Percentiles rank a stretch among this genome's conserved stretches.
Evolutionary conservation across 1,140 invertebrate genomes (phyloP).

Genomic region (Trichogramma pretiosum): DNA sequence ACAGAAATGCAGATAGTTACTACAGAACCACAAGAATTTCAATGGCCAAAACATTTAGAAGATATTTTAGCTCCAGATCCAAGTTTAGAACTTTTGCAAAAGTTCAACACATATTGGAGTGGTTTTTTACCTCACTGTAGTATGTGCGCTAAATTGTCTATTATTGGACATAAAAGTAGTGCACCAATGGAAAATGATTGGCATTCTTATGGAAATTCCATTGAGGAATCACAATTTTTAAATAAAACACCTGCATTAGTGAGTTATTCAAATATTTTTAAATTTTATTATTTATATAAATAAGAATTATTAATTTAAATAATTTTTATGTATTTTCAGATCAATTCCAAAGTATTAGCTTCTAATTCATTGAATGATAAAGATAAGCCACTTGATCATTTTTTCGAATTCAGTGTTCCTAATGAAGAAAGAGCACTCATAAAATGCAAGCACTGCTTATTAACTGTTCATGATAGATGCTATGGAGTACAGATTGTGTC

Average conservation of each 20-base stretch:
- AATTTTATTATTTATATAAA: background rate
- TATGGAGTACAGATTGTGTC: conserved; percentile 42
- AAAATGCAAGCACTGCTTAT: conserved; percentile 43
- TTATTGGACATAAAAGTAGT: conserved; percentile 24
- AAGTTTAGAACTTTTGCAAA: conserved; percentile 28
- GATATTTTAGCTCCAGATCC: conserved; percentile 37
- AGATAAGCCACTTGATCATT: conserved; percentile 31
- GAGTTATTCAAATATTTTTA: background rate
- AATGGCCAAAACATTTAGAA: conserved; percentile 30
- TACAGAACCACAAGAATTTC: background rate
- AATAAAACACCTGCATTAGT: background rate
- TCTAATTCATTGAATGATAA: conserved; percentile 39
- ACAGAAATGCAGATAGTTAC: no score
- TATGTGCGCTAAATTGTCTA: conserved; percentile 35
- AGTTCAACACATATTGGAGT: conserved; percentile 43
- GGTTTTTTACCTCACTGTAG: conserved; percentile 39
- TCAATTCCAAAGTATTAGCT: conserved; percentile 37
- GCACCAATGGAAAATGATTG: conserved; percentile 38
- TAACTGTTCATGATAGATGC: conserved; percentile 46
- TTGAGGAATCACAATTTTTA: no score
- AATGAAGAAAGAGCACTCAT: no score
- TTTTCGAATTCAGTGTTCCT: no score
- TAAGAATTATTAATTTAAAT: background rate
- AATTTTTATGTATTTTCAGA: conserved; percentile 33
- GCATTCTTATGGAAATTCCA: no score